Conservation (phyloP, 2,113 vertebrate species). For the Gymnarchus niloticus region DNA sequence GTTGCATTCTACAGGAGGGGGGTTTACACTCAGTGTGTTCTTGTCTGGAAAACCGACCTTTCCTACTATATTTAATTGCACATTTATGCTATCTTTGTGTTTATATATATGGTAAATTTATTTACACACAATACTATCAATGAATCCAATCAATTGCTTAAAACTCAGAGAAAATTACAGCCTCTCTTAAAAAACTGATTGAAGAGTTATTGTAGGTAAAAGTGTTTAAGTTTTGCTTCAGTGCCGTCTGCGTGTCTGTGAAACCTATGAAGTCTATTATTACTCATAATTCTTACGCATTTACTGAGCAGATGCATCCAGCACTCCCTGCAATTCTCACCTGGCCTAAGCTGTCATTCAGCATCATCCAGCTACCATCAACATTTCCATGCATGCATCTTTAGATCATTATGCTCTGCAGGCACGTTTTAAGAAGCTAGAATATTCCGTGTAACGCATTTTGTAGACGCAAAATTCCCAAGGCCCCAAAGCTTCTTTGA, state of each 20-base stretch:
- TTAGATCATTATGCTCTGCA: neutral
- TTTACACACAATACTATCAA: neutral
- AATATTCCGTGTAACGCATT: neutral
- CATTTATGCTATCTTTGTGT: neutral
- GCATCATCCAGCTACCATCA: neutral
- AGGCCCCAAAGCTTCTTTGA: neutral
- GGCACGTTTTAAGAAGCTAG: neutral
- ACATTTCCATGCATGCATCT: neutral
- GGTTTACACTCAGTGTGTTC: neutral
- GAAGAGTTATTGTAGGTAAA: neutral
- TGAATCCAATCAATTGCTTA: neutral
- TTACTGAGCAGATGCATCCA: neutral
- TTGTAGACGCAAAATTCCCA: neutral
- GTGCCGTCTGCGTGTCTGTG: neutral
- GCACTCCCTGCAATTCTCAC: neutral
- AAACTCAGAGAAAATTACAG: slow-evolving; percentile 2
- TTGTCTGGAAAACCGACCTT: neutral
- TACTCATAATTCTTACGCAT: neutral
- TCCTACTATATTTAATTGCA: neutral
- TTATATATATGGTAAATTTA: neutral
- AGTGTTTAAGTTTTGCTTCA: neutral
- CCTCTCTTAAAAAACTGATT: neutral
- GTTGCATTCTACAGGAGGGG: neutral
- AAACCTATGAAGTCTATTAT: neutral
- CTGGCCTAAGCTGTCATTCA: neutral